These are phyloP conservation scores for Temnothorax ravouxi DNA, from an alignment of 2,888 invertebrate species.

Conservation along the genomic window DNA sequence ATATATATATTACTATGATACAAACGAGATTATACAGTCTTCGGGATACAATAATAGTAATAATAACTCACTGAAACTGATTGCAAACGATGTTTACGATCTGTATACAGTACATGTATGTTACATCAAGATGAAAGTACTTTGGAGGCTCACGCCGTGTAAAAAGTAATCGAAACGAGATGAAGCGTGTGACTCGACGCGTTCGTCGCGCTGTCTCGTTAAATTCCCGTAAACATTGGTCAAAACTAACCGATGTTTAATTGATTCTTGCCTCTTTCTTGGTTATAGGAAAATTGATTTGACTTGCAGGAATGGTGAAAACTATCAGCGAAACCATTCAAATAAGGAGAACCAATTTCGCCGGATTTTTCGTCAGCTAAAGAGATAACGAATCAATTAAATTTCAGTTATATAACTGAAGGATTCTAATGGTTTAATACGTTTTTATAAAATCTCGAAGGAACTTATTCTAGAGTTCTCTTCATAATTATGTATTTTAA, in stretches of 20 bases:
- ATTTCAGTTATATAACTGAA: slow-evolving; percentile 21
- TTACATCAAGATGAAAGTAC: slow-evolving; percentile 40
- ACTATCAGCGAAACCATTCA: not conserved
- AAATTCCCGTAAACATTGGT: slow-evolving; percentile 1
- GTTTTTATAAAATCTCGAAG: not conserved
- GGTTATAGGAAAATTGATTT: slow-evolving; percentile 22
- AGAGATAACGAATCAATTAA: slow-evolving; percentile 6
- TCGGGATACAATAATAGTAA: slow-evolving; percentile 44
- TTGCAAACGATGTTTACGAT: slow-evolving; percentile 35
- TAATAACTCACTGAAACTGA: slow-evolving; percentile 34
- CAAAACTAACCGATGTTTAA: slow-evolving; percentile 20
- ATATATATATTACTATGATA: slow-evolving; percentile 39
- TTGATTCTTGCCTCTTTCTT: slow-evolving; percentile 13
- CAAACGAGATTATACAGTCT: slow-evolving; percentile 50
- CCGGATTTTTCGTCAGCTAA: not conserved
- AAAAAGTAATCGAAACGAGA: slow-evolving; percentile 31
- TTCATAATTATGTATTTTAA: slow-evolving; percentile 8
- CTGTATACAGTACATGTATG: slow-evolving; percentile 10
- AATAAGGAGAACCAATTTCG: not conserved
- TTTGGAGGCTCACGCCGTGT: slow-evolving; percentile 23
- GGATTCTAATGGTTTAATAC: not conserved
- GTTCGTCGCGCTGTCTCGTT: slow-evolving; percentile 11
- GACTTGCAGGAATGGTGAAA: not conserved
- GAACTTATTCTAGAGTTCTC: not conserved
- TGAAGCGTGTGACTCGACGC: not conserved